Evolutionary conservation across 1,140 invertebrate species (phyloP).

Genomic region (Drosophila kepulauana): DNA sequence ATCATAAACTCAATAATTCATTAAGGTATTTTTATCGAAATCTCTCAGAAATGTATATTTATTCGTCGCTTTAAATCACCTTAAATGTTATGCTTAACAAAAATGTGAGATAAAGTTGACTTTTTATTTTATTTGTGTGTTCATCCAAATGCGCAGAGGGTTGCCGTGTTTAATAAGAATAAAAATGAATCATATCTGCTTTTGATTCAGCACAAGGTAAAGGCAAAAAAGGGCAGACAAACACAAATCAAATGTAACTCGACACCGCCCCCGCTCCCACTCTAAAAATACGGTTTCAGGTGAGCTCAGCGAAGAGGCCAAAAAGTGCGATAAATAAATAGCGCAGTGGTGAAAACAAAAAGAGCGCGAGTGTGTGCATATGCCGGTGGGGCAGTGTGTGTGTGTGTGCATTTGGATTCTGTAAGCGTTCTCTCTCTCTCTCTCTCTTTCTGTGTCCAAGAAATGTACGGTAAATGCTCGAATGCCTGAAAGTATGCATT

Average conservation of each 20-base stretch:
- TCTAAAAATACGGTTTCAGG: slow-evolving; percentile 29
- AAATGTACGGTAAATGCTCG: slow-evolving; percentile 66
- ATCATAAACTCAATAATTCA: no score
- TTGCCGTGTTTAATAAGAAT: slow-evolving; percentile 25
- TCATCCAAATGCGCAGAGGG: slow-evolving; percentile 16
- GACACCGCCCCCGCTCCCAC: background rate
- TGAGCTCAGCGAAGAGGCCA: slow-evolving; percentile 3
- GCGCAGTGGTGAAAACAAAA: slow-evolving; percentile 13
- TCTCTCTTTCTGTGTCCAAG: slow-evolving; percentile 27
- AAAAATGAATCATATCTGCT: slow-evolving; percentile 20
- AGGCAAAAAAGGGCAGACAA: background rate
- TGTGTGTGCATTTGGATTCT: no score
- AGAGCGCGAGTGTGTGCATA: slow-evolving; percentile 2
- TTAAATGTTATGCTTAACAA: slow-evolving; percentile 4
- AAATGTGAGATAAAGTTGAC: slow-evolving; percentile 4
- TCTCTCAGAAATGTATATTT: no score
- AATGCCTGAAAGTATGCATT: slow-evolving; percentile 72
- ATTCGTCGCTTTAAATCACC: no score
- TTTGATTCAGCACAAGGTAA: slow-evolving; percentile 42
- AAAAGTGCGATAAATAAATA: slow-evolving; percentile 66
- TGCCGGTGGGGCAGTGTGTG: no score
- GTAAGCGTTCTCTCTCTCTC: no score
- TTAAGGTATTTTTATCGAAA: no score
- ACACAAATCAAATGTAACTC: slow-evolving; percentile 46
- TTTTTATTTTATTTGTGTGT: background rate